These are phyloP conservation scores for Phymastichus coffea DNA, from an alignment of 1,140 invertebrate genomes.

Conservation along the genomic window DNA sequence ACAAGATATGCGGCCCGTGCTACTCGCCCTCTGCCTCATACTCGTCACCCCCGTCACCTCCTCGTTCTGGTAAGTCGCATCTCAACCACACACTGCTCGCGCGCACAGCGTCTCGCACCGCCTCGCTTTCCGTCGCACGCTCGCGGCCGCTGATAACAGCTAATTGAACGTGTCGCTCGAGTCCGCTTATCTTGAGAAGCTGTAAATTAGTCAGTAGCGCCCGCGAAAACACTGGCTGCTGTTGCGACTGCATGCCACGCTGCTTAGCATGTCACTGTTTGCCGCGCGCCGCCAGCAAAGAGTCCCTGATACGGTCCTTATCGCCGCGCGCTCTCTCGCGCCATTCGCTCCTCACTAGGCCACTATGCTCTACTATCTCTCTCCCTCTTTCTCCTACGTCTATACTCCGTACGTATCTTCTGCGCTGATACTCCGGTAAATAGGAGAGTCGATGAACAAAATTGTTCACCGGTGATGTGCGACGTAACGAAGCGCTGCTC, in stretches of 20 bases:
- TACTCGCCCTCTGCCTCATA: slow-evolving; percentile 65
- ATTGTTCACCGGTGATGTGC: too few relatives aligned
- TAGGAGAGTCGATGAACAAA: too few relatives aligned
- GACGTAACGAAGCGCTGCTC: too few relatives aligned
- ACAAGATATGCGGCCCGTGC: slow-evolving; percentile 62
- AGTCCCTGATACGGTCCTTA: slow-evolving; percentile 7
- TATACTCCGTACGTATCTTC: too few relatives aligned
- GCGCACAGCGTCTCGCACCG: neutral
- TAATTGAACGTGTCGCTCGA: neutral
- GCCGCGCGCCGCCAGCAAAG: slow-evolving; percentile 37
- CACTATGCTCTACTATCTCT: too few relatives aligned
- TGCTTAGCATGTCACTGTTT: slow-evolving; percentile 52
- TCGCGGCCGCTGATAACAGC: neutral
- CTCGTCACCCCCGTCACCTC: slow-evolving; percentile 66
- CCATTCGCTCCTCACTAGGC: too few relatives aligned
- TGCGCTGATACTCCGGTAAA: too few relatives aligned
- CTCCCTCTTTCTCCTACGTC: too few relatives aligned
- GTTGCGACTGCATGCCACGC: too few relatives aligned
- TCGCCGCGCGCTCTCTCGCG: slow-evolving; percentile 20
- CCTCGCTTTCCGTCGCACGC: neutral
- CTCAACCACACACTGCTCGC: neutral
- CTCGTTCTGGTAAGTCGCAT: slow-evolving; percentile 63
- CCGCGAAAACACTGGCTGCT: slow-evolving; percentile 32
- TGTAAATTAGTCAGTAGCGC: slow-evolving; percentile 47
- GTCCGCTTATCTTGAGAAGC: slow-evolving; percentile 20